phyloP scores from a whole-genome alignment of 2,113 vertebrate species.

The Lontra canadensis region DNA sequence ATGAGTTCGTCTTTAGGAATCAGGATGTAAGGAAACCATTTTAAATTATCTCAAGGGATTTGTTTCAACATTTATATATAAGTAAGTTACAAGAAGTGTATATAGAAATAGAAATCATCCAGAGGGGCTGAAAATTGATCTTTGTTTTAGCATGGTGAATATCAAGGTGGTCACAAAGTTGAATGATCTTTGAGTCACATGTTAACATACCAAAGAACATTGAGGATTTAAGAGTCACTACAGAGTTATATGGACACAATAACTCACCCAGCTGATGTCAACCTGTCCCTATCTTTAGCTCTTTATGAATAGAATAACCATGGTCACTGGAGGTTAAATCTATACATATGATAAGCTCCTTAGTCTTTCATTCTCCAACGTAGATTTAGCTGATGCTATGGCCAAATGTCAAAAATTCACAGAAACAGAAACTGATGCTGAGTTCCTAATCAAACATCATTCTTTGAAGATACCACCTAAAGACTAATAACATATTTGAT shows the following conservation, averaged over 20 bases:
- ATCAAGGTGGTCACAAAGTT: not conserved
- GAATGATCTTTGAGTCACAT: not conserved
- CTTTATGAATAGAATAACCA: not conserved
- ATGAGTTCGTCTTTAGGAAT: not conserved
- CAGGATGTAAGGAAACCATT: not conserved
- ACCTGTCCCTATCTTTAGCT: not conserved
- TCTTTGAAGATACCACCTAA: not conserved
- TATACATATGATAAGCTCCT: not conserved
- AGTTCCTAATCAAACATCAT: not conserved
- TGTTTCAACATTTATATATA: not conserved
- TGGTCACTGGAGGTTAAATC: not conserved
- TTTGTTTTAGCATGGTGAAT: not conserved
- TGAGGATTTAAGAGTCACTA: not conserved
- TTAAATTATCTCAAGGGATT: not conserved
- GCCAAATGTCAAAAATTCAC: not conserved
- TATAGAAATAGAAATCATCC: not conserved
- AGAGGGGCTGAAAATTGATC: not conserved
- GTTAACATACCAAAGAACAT: not conserved
- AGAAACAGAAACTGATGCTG: not conserved
- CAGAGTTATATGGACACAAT: not conserved
- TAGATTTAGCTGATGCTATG: not conserved
- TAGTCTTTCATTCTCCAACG: not conserved
- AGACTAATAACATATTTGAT: not conserved
- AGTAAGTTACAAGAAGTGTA: not conserved
- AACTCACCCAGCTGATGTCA: not conserved